These are phyloP conservation scores for Clivina fossor DNA, from an alignment of 2,888 invertebrate genomes.

Conservation along the genomic window DNA sequence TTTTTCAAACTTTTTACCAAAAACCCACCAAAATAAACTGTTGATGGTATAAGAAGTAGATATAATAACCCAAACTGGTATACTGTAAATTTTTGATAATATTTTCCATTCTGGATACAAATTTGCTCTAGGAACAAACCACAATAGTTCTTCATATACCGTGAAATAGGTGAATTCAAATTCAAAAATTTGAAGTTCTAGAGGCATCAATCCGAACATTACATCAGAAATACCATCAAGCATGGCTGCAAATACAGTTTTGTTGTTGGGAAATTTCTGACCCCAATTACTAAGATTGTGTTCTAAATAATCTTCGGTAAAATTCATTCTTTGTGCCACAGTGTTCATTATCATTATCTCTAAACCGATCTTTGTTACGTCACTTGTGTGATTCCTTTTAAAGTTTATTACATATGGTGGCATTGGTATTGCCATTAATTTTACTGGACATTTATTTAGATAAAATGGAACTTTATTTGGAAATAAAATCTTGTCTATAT, in stretches of 20 bases:
- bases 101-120: slow-evolving; percentile 10
- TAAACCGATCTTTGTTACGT: slow-evolving; percentile 35
- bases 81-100: slow-evolving; percentile 9
- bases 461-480: slow-evolving; percentile 26
- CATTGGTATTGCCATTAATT: slow-evolving; percentile 31
- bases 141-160: slow-evolving; percentile 41
- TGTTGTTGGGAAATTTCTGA: slow-evolving; percentile 49
- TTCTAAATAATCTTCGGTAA: slow-evolving; percentile 35
- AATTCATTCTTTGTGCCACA: slow-evolving; percentile 35
- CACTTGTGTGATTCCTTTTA: slow-evolving; percentile 31
- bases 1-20: not conserved
- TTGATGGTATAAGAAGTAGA: not conserved
- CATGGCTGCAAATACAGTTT: too few relatives aligned
- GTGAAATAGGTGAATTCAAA: too few relatives aligned
- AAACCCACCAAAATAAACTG: slow-evolving; percentile 7
- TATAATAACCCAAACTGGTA: slow-evolving; percentile 10
- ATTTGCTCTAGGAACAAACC: slow-evolving; percentile 20
- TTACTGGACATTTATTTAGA: slow-evolving; percentile 37
- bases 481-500: slow-evolving; percentile 22
- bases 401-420: slow-evolving; percentile 40
- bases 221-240: slow-evolving; percentile 59
- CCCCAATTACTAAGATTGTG: slow-evolving; percentile 50
- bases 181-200: slow-evolving; percentile 59
- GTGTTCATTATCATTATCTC: slow-evolving; percentile 38
- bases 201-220: slow-evolving; percentile 55